phyloP scores from a whole-genome alignment of 2,888 invertebrate genomes.

The Erebia aethiops region DNA sequence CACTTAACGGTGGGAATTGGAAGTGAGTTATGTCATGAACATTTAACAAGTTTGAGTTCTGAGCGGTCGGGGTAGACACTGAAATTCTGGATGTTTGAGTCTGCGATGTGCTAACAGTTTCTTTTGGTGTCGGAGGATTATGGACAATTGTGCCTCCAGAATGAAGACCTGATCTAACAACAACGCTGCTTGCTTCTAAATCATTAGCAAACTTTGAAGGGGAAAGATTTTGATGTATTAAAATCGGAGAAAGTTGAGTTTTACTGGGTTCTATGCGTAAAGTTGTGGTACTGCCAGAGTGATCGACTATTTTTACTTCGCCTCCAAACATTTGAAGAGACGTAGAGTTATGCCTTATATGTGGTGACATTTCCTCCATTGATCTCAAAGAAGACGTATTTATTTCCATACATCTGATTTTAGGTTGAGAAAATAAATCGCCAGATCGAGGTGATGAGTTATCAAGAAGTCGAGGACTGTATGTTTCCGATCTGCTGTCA shows the following conservation, averaged over 20 bases:
- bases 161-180: slow-evolving; percentile 91
- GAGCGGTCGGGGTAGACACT: slow-evolving; percentile 71
- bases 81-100: slow-evolving; percentile 82
- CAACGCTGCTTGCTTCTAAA: slow-evolving; percentile 85
- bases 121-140: slow-evolving; percentile 82
- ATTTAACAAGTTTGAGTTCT: slow-evolving; percentile 79
- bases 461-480: slow-evolving; percentile 70
- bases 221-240: slow-evolving; percentile 75
- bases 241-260: slow-evolving; percentile 81
- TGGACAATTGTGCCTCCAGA: slow-evolving; percentile 92
- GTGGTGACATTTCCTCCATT: slow-evolving; percentile 83
- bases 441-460: slow-evolving; percentile 69
- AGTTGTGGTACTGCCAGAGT: slow-evolving; percentile 86
- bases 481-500: slow-evolving; percentile 67
- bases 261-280: slow-evolving; percentile 86
- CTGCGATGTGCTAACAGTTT: slow-evolving; percentile 64
- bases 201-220: slow-evolving; percentile 72
- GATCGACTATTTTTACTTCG: slow-evolving; percentile 89
- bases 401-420: slow-evolving; percentile 78
- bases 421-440: slow-evolving; percentile 74
- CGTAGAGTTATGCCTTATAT: slow-evolving; percentile 80
- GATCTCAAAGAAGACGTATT: slow-evolving; percentile 76
- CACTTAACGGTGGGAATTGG: slow-evolving; percentile 86
- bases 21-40: slow-evolving; percentile 80
- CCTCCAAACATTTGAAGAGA: slow-evolving; percentile 89